These are phyloP conservation scores for Sterna hirundo DNA, from an alignment of 2,113 vertebrate species.

Conservation along the genomic window DNA sequence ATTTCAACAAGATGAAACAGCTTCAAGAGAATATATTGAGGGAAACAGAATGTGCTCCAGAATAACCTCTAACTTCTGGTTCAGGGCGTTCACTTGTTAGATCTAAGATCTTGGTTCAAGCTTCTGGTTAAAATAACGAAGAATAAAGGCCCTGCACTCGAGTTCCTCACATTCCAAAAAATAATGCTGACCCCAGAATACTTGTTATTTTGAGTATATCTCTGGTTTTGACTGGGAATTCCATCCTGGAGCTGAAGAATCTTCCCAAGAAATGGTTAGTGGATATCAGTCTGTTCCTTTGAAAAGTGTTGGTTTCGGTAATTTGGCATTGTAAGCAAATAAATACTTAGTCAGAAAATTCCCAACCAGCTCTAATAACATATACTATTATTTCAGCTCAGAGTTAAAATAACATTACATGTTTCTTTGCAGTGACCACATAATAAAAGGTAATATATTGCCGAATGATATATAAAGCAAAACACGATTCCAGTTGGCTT, in stretches of 20 bases:
- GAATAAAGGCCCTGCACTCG: neutral
- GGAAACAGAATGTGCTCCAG: neutral
- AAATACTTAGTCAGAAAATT: neutral
- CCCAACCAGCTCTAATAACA: constrained; percentile 63
- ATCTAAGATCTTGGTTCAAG: neutral
- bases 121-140: neutral
- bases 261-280: neutral
- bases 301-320: neutral
- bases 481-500: neutral
- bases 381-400: neutral
- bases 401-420: constrained; percentile 10
- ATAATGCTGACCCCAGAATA: neutral
- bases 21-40: neutral
- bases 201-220: neutral
- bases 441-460: constrained; percentile 6
- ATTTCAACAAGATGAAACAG: constrained; percentile 14
- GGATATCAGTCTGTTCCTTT: neutral
- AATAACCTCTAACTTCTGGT: neutral
- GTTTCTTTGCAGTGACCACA: neutral
- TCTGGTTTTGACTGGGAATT: constrained; percentile 4
- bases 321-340: neutral
- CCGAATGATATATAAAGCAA: neutral
- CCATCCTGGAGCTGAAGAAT: neutral
- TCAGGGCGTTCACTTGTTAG: neutral
- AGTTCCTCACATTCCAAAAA: neutral